Evolutionary conservation across 2,113 vertebrate species (phyloP).

Genomic region (Nothocercus julius): DNA sequence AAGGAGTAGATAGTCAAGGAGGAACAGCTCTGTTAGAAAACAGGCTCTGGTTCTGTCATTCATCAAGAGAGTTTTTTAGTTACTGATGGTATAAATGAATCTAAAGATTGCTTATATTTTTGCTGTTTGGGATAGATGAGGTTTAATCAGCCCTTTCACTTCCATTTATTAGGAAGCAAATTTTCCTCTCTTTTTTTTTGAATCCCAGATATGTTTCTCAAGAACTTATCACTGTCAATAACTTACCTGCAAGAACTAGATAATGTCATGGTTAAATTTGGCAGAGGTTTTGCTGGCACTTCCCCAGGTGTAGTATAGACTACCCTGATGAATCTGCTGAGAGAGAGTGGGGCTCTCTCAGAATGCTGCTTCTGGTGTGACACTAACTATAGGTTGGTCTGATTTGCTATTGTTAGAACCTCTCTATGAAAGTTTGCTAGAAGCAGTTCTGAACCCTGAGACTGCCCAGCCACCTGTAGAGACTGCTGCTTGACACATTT

Average conservation of each 20-base stretch:
- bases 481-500: not conserved
- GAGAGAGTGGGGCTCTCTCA: not conserved
- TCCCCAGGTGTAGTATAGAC: not conserved
- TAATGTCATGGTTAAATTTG: not conserved
- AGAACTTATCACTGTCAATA: not conserved
- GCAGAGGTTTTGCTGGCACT: not conserved
- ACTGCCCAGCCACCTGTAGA: not conserved
- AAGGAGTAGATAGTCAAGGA: not conserved
- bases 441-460: not conserved
- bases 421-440: not conserved
- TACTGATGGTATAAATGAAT: not conserved
- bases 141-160: not conserved
- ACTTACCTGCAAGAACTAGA: not conserved
- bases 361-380: not conserved
- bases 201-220: not conserved
- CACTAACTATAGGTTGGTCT: not conserved
- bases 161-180: not conserved
- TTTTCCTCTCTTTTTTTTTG: not conserved
- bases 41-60: not conserved
- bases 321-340: not conserved
- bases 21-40: not conserved
- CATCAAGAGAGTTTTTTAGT: not conserved
- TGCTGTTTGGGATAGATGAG: not conserved
- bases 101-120: not conserved
- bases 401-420: not conserved